Conservation (phyloP, 2,888 invertebrate species). For the Liposcelis brunnea region DNA sequence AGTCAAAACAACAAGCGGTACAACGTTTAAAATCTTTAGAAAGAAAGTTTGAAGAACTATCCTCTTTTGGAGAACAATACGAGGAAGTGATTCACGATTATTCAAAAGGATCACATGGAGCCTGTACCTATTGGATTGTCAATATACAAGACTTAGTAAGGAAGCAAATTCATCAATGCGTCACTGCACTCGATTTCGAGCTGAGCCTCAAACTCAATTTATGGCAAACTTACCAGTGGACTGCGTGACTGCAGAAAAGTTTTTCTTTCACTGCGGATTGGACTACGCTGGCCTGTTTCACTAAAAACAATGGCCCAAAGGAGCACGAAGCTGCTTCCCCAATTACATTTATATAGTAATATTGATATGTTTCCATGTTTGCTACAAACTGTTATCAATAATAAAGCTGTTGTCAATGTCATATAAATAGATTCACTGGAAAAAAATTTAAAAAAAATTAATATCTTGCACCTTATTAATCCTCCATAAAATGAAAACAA, state of each 20-base stretch:
- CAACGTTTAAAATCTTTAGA: conserved; percentile 11
- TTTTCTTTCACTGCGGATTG: conserved; percentile 13
- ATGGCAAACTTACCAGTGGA: conserved; percentile 15
- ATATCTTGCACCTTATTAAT: too few species aligned
- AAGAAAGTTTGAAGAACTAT: conserved; percentile 11
- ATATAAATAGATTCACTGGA: too few species aligned
- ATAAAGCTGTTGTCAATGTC: too few species aligned
- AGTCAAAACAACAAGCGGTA: conserved; percentile 11
- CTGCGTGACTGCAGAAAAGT: conserved; percentile 10
- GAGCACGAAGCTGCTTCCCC: too few species aligned
- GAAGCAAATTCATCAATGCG: conserved; percentile 11
- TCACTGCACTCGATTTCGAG: conserved; percentile 11
- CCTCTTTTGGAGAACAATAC: conserved; percentile 9
- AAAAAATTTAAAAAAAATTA: too few species aligned
- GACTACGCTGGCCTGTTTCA: conserved; percentile 17
- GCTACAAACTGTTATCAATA: too few species aligned
- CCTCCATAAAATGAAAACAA: too few species aligned
- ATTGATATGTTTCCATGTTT: too few species aligned
- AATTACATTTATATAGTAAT: too few species aligned
- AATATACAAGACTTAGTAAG: conserved; percentile 11
- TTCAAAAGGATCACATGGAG: conserved; percentile 10
- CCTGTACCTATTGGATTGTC: conserved; percentile 22
- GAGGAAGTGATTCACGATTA: conserved; percentile 12
- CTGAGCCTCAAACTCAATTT: conserved; percentile 9
- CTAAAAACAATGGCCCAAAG: conserved; percentile 14